Evolutionary conservation across 2,797 vertebrate species (phyloP).

Genomic region (Typhlichthys subterraneus): DNA sequence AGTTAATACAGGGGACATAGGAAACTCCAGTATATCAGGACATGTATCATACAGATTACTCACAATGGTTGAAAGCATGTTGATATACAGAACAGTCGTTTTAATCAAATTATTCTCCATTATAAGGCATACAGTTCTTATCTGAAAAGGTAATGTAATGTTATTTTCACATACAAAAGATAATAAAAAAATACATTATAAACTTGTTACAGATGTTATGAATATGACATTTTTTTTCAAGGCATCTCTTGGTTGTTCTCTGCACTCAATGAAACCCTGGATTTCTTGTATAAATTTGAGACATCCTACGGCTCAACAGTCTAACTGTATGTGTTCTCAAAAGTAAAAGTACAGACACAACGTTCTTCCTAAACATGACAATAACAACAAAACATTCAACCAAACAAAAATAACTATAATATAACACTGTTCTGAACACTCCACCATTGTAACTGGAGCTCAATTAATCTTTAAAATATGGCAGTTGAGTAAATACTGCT

Average conservation of each 20-base stretch:
- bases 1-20: slow-evolving; percentile 63
- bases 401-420: slow-evolving; percentile 30
- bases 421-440: slow-evolving; percentile 56
- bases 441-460: slow-evolving; percentile 12
- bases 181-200: slow-evolving; percentile 86
- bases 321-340: slow-evolving; percentile 66
- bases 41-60: slow-evolving; percentile 25
- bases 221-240: slow-evolving; percentile 61
- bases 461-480: slow-evolving; percentile 6
- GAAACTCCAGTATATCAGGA: slow-evolving; percentile 63
- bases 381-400: slow-evolving; percentile 42
- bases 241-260: slow-evolving; percentile 62
- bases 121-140: slow-evolving; percentile 77
- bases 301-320: neutral
- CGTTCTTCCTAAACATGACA: slow-evolving; percentile 23
- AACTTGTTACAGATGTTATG: slow-evolving; percentile 80
- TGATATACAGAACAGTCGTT: slow-evolving; percentile 9
- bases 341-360: slow-evolving; percentile 56
- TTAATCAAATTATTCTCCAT: slow-evolving; percentile 58
- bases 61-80: slow-evolving; percentile 12
- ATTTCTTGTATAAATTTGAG: slow-evolving; percentile 51
- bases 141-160: slow-evolving; percentile 82
- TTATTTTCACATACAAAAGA: slow-evolving; percentile 83
- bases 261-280: slow-evolving; percentile 37
- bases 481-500: slow-evolving; percentile 36